A percentile compares a stretch with the other conserved stretches of the same genome.
phyloP scores from a whole-genome alignment of 2,113 vertebrate species.

The Illadopsis cleaveri region DNA sequence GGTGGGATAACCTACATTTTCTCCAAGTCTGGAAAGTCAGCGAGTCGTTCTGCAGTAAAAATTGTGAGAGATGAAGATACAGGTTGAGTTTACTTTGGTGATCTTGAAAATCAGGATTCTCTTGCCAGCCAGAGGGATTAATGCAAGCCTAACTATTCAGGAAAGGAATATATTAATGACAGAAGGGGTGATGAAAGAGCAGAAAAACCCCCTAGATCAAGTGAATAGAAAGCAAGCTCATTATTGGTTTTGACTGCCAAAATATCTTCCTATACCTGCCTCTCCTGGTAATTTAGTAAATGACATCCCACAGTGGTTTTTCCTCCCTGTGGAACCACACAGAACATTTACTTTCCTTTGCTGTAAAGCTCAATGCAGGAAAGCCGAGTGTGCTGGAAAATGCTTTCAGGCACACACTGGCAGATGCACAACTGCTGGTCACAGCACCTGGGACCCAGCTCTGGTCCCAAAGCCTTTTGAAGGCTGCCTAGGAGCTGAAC shows the following conservation, averaged over 20 bases:
- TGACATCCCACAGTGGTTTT: background rate
- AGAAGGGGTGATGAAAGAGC: background rate
- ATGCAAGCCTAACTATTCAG: background rate
- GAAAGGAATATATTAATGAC: background rate
- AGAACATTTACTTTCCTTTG: background rate
- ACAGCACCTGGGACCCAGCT: background rate
- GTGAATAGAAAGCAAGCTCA: background rate
- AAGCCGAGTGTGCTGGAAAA: background rate
- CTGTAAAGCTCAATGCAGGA: background rate
- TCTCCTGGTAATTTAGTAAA: background rate
- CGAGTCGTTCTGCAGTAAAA: background rate
- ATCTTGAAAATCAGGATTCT: background rate
- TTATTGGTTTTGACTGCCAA: background rate
- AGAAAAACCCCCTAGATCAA: background rate
- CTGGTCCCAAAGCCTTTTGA: background rate
- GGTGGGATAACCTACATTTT: background rate
- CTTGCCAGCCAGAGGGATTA: background rate
- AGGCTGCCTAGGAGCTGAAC: background rate
- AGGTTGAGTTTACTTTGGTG: too few relatives aligned
- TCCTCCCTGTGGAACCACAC: background rate
- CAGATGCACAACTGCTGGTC: background rate
- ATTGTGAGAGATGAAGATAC: rapidly evolving
- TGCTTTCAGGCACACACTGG: background rate
- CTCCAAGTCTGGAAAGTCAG: background rate
- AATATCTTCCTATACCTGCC: background rate